Percentiles rank a stretch among this genome's conserved stretches.
Evolutionary conservation across 2,113 vertebrate genomes (phyloP).

Genomic region (Festucalex cinctus): DNA sequence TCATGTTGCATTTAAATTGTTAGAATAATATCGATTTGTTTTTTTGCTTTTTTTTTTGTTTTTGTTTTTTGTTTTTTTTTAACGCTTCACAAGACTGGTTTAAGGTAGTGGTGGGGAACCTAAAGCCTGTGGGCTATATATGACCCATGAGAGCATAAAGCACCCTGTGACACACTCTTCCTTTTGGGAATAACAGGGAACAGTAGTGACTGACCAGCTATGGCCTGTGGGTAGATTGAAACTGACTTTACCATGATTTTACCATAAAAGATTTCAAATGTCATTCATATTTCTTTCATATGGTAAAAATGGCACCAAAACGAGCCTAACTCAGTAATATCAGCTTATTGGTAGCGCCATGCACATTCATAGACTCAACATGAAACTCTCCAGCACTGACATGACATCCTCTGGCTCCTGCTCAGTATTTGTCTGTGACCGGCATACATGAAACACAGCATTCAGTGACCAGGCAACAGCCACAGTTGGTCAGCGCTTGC

Average conservation of each 20-base stretch:
- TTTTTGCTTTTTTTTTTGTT: not conserved
- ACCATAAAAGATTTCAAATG: too few relatives aligned
- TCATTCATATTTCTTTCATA: too few relatives aligned
- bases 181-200: not conserved
- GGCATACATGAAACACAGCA: conserved; percentile 24
- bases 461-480: conserved; percentile 33
- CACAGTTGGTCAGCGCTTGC: conserved; percentile 21
- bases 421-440: conserved; percentile 27
- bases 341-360: not conserved
- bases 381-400: not conserved
- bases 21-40: conserved; percentile 18
- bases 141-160: too few relatives aligned
- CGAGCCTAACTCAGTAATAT: not conserved
- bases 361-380: not conserved
- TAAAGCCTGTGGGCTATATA: too few relatives aligned
- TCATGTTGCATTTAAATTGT: not conserved
- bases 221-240: too few relatives aligned
- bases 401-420: conserved; percentile 29
- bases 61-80: not conserved
- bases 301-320: not conserved
- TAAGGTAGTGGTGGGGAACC: not conserved
- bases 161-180: too few relatives aligned
- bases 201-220: not conserved
- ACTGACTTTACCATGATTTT: conserved; percentile 18
- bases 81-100: conserved; percentile 25